Base-by-base conservation (phyloP, 1,140 invertebrate species). In the Oppia nitens region DNA sequence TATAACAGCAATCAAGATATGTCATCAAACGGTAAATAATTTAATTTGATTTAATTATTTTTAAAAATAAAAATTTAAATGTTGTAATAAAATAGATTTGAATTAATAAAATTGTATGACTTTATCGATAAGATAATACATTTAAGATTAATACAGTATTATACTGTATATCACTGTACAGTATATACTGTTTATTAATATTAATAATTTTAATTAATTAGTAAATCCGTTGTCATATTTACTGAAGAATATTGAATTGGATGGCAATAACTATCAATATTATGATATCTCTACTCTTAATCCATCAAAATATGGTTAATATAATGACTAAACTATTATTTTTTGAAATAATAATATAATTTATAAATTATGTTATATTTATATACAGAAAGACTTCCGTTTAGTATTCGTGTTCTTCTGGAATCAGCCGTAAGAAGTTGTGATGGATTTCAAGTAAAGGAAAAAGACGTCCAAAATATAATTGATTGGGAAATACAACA, bases 371-470 rank as follows among this genome's bases (percentile, higher is more conserved):
- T 12, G 62, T 23, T 1, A 29, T 54, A 3, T 27, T 62, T 62
- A 29, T 62, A 53, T 61, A 29, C 50, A 66, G 65, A 66, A 24
- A 48, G 50, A 59, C 74, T 98, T n/a, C 95, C 95, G 0, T 97
- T 81, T 74, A 95, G 89, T 3, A 85, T 98, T 55, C 77, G 91
- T 68, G 83, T 97, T 6, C 75, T 98, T 1, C 73, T 98, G 64
- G 95, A 98, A 74, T 92, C 92, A 6, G 90, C 89, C 28, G 82
- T 98, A 0, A 75, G 95, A 57, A 93, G 94, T 74, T 98, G 93
- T 73, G 94, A 98, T 74, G 84, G 88, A 65, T 96, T 97, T 69
- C 87, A 93, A 71, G 71, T 81, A 11, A 79, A 80, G 47, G 77
- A 85, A 68, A 74, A 78, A 54, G 93, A 98, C 77, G 90, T 98